These are phyloP conservation scores for Sinocyclocheilus anophthalmus DNA, from an alignment of 2,113 vertebrate genomes.

Conservation along the genomic window DNA sequence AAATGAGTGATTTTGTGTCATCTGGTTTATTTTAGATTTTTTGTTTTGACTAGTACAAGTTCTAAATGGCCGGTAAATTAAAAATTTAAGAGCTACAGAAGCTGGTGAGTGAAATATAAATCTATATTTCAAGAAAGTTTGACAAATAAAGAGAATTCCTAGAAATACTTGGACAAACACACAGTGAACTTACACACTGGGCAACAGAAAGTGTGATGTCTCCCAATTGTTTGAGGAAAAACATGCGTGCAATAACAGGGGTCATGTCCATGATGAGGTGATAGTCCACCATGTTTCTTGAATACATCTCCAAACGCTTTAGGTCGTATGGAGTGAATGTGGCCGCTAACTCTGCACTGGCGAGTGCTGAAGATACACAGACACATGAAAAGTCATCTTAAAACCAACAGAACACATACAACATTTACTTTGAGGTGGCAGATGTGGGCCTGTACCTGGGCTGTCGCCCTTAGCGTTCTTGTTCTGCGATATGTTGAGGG, in stretches of 20 bases:
- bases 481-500: constrained; percentile 92
- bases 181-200: constrained; percentile 82
- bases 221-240: constrained; percentile 86
- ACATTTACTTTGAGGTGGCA: not conserved
- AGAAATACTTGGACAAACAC: not conserved
- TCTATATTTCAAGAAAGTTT: too few species aligned
- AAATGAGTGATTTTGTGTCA: too few species aligned
- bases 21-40: too few species aligned
- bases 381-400: not conserved
- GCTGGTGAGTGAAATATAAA: too few species aligned
- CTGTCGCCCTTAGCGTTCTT: constrained; percentile 78
- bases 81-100: too few species aligned
- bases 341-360: constrained; percentile 74
- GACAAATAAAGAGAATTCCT: too few species aligned
- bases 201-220: constrained; percentile 85
- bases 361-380: constrained; percentile 72
- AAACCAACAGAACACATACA: not conserved
- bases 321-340: constrained; percentile 91
- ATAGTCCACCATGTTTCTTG: constrained; percentile 97
- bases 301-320: constrained; percentile 95
- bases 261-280: constrained; percentile 98
- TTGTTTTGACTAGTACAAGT: too few species aligned
- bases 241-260: constrained; percentile 83
- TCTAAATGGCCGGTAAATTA: too few species aligned
- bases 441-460: constrained; percentile 74